Conservation (phyloP, 1,140 invertebrate genomes). For the Drosophila quadrilineata region DNA sequence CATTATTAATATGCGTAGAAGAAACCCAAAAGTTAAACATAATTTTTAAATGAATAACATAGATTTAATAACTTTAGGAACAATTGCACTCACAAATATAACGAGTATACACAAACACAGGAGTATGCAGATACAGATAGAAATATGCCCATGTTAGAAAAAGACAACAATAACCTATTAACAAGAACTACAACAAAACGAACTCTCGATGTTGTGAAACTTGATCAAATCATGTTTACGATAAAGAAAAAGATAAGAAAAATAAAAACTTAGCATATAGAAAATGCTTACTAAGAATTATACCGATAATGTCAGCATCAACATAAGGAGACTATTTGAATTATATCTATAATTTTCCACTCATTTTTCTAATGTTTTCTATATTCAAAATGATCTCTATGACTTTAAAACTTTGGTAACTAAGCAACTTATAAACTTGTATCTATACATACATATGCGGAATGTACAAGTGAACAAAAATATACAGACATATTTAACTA, state of each 20-base stretch:
- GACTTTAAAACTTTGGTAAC: no score
- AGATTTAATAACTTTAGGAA: slow-evolving; percentile 67
- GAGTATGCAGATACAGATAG: slow-evolving; percentile 23
- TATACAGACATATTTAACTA: slow-evolving; percentile 48
- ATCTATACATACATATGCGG: background rate
- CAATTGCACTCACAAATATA: slow-evolving; percentile 22
- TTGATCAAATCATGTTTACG: slow-evolving; percentile 81
- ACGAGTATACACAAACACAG: slow-evolving; percentile 14
- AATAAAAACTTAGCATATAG: slow-evolving; percentile 48
- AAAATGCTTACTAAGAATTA: slow-evolving; percentile 45
- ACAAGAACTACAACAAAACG: slow-evolving; percentile 73
- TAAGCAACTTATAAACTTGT: no score
- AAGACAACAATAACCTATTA: slow-evolving; percentile 56
- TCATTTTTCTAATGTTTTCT: no score
- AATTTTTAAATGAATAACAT: slow-evolving; percentile 73
- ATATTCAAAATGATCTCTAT: no score
- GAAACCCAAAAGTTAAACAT: slow-evolving; percentile 76
- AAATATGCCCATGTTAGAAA: slow-evolving; percentile 26
- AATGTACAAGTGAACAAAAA: slow-evolving; percentile 21
- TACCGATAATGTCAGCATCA: no score
- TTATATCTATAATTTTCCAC: no score
- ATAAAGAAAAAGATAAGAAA: slow-evolving; percentile 50
- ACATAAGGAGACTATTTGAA: no score
- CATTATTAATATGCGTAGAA: slow-evolving; percentile 60
- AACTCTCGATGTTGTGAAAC: slow-evolving; percentile 81